phyloP scores from a whole-genome alignment of 1,140 invertebrate species.

The Ridgeia piscesae region DNA sequence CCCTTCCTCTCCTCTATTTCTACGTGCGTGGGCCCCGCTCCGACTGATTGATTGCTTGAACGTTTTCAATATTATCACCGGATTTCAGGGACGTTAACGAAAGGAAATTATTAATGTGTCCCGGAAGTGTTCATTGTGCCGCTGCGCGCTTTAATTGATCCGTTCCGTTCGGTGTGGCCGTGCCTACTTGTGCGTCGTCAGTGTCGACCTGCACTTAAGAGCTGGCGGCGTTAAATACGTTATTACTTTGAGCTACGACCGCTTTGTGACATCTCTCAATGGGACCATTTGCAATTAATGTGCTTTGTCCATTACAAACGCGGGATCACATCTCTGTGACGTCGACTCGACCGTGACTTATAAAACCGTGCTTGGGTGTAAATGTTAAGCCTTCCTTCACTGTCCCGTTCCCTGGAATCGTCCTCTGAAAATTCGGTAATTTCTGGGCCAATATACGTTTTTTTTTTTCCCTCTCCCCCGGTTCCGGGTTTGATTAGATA shows the following conservation, averaged over 20 bases:
- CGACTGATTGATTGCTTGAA: not conserved
- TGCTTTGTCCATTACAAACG: not conserved
- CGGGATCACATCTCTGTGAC: not conserved
- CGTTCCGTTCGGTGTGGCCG: not conserved
- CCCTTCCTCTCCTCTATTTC: too few species aligned
- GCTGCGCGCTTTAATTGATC: not conserved
- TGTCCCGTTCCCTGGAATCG: too few species aligned
- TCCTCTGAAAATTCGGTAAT: too few species aligned
- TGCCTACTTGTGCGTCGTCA: not conserved
- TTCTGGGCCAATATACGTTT: too few species aligned
- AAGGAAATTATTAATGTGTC: not conserved
- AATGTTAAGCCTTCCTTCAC: not conserved
- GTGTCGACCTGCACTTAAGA: not conserved
- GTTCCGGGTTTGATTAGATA: too few species aligned
- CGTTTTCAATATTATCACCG: not conserved
- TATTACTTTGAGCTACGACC: not conserved
- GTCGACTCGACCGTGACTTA: not conserved
- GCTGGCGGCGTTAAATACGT: not conserved
- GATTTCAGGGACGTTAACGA: not conserved
- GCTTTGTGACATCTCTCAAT: not conserved
- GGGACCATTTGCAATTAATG: not conserved
- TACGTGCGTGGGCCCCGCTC: not conserved
- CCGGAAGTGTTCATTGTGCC: not conserved
- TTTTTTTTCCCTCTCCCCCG: too few species aligned
- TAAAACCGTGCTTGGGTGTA: not conserved